Conservation (phyloP, 2,888 invertebrate species). For the Rotaria macrura region DNA sequence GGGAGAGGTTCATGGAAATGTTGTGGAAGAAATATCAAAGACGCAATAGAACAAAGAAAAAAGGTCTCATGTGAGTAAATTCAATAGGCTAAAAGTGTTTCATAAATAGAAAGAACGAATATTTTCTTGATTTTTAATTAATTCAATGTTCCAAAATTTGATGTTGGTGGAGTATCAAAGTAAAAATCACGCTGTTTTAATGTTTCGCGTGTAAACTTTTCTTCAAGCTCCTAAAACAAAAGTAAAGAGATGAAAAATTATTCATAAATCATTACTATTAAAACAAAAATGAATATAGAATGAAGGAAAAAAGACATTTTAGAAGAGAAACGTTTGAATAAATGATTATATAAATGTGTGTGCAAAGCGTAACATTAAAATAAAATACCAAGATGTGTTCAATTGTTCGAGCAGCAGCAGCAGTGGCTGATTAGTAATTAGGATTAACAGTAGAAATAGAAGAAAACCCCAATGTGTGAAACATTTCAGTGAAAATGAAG, state of each 20-base stretch:
- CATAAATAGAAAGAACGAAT: not conserved
- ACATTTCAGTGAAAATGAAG: not conserved
- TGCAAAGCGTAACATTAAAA: not conserved
- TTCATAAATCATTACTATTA: too few species aligned
- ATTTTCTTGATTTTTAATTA: not conserved
- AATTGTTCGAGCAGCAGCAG: not conserved
- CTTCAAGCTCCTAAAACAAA: not conserved
- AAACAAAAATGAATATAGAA: too few species aligned
- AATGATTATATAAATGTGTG: not conserved
- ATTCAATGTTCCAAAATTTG: conserved; percentile 5
- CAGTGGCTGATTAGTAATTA: not conserved
- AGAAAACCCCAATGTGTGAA: not conserved
- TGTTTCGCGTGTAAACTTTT: conserved; percentile 9
- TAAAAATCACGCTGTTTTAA: not conserved
- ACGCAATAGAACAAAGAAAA: not conserved
- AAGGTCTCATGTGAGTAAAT: not conserved
- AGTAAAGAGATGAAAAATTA: too few species aligned
- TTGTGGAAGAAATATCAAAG: not conserved
- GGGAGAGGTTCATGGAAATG: not conserved
- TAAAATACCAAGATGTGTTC: not conserved
- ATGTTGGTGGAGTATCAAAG: conserved; percentile 16
- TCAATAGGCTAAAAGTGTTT: not conserved
- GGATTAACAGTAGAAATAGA: not conserved
- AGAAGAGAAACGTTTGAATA: too few species aligned
- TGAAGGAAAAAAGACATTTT: too few species aligned